Evolutionary conservation across 2,113 vertebrate species (phyloP).

Genomic region (Gambusia holbrooki): DNA sequence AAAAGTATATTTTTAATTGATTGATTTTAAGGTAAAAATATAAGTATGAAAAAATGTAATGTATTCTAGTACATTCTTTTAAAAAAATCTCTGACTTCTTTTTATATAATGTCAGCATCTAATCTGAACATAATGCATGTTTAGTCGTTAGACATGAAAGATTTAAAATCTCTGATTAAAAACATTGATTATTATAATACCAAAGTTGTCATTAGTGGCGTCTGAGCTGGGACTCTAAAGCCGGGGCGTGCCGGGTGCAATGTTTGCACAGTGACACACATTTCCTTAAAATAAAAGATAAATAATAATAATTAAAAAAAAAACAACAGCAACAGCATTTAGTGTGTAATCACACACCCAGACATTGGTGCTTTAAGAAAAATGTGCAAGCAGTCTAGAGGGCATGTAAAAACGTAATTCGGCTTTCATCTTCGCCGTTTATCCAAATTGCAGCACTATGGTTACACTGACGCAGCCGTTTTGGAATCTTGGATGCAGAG

Average conservation of each 20-base stretch:
- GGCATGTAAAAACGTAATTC: constrained; percentile 69
- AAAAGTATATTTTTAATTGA: neutral
- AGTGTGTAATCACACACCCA: constrained; percentile 75
- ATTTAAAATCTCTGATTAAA: constrained; percentile 13
- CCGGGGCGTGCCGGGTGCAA: neutral
- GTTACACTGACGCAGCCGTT: constrained; percentile 61
- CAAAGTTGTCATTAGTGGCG: constrained; percentile 26
- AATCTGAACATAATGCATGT: constrained; percentile 5
- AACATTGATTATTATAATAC: constrained; percentile 43
- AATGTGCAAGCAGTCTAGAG: constrained; percentile 69
- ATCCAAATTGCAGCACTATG: constrained; percentile 71
- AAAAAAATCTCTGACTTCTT: neutral
- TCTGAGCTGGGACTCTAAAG: constrained; percentile 19
- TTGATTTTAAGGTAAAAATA: neutral
- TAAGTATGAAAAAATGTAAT: neutral
- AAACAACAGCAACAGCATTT: constrained; percentile 43
- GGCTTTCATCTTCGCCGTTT: constrained; percentile 73
- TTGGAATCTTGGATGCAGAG: constrained; percentile 61
- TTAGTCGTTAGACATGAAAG: constrained; percentile 5
- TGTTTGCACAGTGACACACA: constrained; percentile 60
- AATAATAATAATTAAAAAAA: constrained; percentile 31
- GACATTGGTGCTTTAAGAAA: constrained; percentile 64
- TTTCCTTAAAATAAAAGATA: constrained; percentile 44
- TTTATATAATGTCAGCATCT: neutral
- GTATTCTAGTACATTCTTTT: neutral